Conservation (phyloP, 1,140 invertebrate species). For the Colletes latitarsis region DNA sequence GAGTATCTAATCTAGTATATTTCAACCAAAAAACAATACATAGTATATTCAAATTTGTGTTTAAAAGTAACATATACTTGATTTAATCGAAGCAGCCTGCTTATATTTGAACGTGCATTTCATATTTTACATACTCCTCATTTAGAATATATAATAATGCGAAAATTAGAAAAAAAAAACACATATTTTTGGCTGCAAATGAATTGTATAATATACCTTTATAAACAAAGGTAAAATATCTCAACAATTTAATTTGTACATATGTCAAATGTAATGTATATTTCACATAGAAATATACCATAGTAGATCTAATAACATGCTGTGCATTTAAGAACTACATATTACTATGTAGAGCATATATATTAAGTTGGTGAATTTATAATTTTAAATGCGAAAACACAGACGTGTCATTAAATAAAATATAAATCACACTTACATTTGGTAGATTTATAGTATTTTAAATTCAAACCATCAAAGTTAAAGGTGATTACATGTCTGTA, state of each 20-base stretch:
- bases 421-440: constrained; percentile 4
- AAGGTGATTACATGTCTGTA: not conserved
- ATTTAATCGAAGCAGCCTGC: constrained; percentile 32
- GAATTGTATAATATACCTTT: constrained; percentile 39
- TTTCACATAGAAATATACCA: constrained; percentile 55
- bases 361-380: constrained; percentile 1
- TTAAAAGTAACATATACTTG: constrained; percentile 24
- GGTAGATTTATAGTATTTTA: constrained; percentile 13
- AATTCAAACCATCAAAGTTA: not conserved
- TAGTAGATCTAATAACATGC: constrained; percentile 31
- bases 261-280: constrained; percentile 59
- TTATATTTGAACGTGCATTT: constrained; percentile 22
- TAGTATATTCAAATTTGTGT: constrained; percentile 24
- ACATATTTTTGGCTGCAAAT: constrained; percentile 34
- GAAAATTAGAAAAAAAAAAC: constrained; percentile 24
- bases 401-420: constrained; percentile 16
- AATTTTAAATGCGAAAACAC: constrained; percentile 3
- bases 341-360: not conserved
- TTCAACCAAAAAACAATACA: constrained; percentile 5
- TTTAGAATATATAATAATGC: constrained; percentile 19
- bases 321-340: constrained; percentile 32
- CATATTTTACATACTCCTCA: constrained; percentile 28
- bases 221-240: constrained; percentile 22
- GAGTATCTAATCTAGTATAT: constrained; percentile 36
- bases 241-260: constrained; percentile 57